Evolutionary conservation across 2,888 invertebrate genomes (phyloP).

Genomic region (Lysandra coridon): DNA sequence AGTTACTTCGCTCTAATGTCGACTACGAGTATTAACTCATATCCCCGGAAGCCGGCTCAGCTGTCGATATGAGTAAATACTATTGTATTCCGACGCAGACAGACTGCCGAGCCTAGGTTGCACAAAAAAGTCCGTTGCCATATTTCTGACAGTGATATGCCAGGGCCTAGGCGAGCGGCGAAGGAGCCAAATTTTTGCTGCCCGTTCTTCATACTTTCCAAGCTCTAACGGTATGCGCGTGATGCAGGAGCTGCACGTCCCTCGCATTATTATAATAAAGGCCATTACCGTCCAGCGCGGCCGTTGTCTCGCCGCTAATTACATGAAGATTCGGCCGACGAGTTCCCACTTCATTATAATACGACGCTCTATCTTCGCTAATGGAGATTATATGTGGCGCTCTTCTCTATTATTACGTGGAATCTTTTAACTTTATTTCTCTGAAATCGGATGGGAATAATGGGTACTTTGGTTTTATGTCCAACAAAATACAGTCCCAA

Average conservation of each 20-base stretch:
- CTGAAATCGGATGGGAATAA: neutral
- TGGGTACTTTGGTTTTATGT: neutral
- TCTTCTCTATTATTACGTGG: neutral
- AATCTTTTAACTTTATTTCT: neutral
- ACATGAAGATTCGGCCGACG: neutral
- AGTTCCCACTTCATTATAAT: conserved; percentile 3
- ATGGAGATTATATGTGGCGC: conserved; percentile 9
- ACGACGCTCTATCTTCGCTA: neutral
- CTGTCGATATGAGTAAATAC: neutral
- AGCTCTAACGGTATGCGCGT: neutral
- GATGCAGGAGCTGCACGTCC: neutral
- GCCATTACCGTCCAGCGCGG: neutral
- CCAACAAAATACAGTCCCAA: neutral
- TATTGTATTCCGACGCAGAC: too few species aligned
- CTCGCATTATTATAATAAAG: neutral
- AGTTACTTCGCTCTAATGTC: neutral
- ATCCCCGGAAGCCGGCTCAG: neutral
- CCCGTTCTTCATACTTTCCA: neutral
- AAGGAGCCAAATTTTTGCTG: neutral
- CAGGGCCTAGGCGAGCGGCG: too few species aligned
- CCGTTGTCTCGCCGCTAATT: conserved; percentile 1
- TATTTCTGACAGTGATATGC: too few species aligned
- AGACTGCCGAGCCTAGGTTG: too few species aligned
- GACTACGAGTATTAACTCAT: neutral
- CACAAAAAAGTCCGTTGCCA: too few species aligned